phyloP scores from a whole-genome alignment of 2,113 vertebrate genomes.

The Chunga burmeisteri region DNA sequence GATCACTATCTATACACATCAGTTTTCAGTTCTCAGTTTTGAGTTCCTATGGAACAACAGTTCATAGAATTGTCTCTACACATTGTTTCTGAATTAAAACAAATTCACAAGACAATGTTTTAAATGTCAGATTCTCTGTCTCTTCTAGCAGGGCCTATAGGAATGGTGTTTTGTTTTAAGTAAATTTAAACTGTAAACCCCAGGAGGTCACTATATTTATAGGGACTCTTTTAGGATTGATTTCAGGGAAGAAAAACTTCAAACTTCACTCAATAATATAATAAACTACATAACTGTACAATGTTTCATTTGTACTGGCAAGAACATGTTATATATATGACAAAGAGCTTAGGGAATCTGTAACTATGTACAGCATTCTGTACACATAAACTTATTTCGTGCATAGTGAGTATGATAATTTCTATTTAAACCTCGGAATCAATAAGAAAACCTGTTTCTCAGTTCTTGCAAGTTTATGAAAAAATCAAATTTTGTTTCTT shows the following conservation, averaged over 20 bases:
- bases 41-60: not conserved
- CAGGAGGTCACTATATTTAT: not conserved
- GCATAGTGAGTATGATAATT: not conserved
- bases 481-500: not conserved
- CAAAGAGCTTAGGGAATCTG: not conserved
- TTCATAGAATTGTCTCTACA: not conserved
- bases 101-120: not conserved
- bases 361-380: not conserved
- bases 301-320: not conserved
- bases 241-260: not conserved
- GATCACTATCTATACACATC: not conserved
- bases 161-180: not conserved
- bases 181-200: not conserved
- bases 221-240: not conserved
- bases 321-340: not conserved
- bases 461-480: not conserved
- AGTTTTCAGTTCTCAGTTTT: not conserved
- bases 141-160: not conserved
- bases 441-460: not conserved
- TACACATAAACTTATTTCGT: not conserved
- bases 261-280: not conserved
- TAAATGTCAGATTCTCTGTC: not conserved
- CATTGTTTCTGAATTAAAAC: not conserved
- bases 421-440: not conserved
- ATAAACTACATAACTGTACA: not conserved